Evolutionary conservation across 2,888 invertebrate genomes (phyloP), one percentile per base, ranked within the genome.

Genomic region (Hybos culiciformis): DNA sequence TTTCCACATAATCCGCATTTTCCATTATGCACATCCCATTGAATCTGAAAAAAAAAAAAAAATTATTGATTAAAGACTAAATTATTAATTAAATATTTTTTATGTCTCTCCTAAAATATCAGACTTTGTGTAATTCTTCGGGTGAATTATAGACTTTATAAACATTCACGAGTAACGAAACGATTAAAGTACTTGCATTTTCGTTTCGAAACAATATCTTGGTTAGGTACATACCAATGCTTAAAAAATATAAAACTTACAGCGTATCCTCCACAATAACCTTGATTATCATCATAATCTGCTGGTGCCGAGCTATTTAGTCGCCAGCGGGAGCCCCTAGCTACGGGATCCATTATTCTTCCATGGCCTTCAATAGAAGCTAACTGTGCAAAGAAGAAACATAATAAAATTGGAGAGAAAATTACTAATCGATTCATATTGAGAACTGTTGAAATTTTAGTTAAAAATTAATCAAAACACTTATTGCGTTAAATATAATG

Each of bases 1-100:
- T 75, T 75, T 2, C 75, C 75, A 48, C 75, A 76, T 1, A 67
- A 49, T 1, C 75, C 75, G 50, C 75, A 76, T 39, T 61, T 62
- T 2, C 72, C 73, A 3, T 53, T 55, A 46, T 69, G 60, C 18
- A 52, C 46, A 4, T 51, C 24, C 57, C 68, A 70, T 58, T 72
- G 73, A 15, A 51, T 54, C 62, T 62, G 20, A 37, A 4, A n/a
- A n/a, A n/a, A n/a, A n/a, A n/a, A n/a, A n/a, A n/a, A 7, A 9
- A 33, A 33, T 33, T 24, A 11, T 8, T 24, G 6, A 8, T 24
- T 8, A 24, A 24, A 11, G 24, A 24, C 6, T 24, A 8, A n/a
- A n/a, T n/a, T n/a, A n/a, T n/a, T n/a, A n/a, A n/a, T n/a, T n/a
- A n/a, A n/a, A n/a, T n/a, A n/a, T n/a, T n/a, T n/a, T n/a, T n/a